A percentile compares a stretch with the other conserved stretches of the same genome.
Evolutionary conservation across 2,113 vertebrate species (phyloP).

Genomic region (Daphoenositta chrysoptera): DNA sequence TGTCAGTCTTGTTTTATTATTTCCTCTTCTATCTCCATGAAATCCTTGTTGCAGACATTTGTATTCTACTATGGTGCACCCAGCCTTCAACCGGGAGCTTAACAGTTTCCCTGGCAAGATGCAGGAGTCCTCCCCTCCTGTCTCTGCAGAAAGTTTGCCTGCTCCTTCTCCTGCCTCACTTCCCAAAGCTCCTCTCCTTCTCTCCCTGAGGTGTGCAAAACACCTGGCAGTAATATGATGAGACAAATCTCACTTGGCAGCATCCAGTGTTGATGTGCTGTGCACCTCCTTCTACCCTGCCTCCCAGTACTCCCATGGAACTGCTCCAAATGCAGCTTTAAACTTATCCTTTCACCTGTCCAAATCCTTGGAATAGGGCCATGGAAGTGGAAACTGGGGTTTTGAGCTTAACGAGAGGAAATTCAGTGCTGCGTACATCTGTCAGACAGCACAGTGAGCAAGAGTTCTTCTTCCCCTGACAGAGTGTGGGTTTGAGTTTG

Average conservation of each 20-base stretch:
- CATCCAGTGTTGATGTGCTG: conserved; percentile 11
- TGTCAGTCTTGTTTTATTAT: not conserved
- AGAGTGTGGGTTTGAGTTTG: not conserved
- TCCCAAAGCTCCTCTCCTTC: not conserved
- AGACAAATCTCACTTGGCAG: conserved; percentile 39
- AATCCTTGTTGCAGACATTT: not conserved
- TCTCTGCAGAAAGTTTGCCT: not conserved
- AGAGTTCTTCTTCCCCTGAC: not conserved
- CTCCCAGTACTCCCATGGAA: not conserved
- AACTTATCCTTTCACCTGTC: not conserved
- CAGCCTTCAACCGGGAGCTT: not conserved
- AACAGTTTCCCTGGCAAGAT: not conserved
- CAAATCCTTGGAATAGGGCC: not conserved
- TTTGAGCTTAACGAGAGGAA: not conserved
- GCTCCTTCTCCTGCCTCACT: not conserved
- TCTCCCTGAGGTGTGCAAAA: conserved; percentile 10
- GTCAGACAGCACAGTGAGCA: not conserved
- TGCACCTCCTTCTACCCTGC: conserved; percentile 3
- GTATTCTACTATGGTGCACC: not conserved
- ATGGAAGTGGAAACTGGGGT: not conserved
- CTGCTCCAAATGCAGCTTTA: not conserved
- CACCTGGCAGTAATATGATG: conserved; percentile 27
- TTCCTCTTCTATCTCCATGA: not conserved
- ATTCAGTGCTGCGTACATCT: not conserved
- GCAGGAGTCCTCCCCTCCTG: not conserved